Evolutionary conservation across 2,797 vertebrate genomes (phyloP), one percentile per base, ranked within the genome.

Genomic region (Clarias pachynema): DNA sequence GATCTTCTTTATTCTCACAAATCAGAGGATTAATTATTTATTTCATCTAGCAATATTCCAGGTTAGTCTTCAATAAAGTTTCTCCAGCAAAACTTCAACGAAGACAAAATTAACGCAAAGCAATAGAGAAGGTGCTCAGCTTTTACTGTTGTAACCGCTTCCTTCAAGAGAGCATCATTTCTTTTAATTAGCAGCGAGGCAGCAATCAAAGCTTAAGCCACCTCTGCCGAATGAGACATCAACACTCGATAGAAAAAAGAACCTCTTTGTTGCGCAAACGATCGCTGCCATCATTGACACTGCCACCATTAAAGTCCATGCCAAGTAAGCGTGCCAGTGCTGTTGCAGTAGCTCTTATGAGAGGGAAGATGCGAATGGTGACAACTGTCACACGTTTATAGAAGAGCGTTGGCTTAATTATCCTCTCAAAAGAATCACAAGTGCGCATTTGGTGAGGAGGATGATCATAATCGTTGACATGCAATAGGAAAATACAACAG

Each of bases 171-270:
- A 90, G 89, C 92, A 92, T 94, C 94, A 94, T 95, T 95, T 91
- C 92, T 94, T 93, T 95, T 95, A 95, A 94, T 95, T 93, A 94
- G 93, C 86, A 80, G 91, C 68, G 85, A 88, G 83, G 91, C 83
- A 73, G 89, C 93, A 93, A 95, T 95, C 95, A 95, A 95, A 95
- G 93, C 90, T 87, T 62, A 83, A 86, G 89, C 87, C 92, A 93
- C 93, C 92, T 93, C 89, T 89, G 89, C 91, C 60, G 85, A 92
- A 88, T 92, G 87, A 94, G 91, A 93, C 92, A 93, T 92, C 89
- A 84, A 91, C 91, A 91, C 77, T 26, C 66, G 63, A 89, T 22
- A 57, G 69, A 85, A 91, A 79, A 77, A 49, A 86, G 80, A 73
- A 22, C 1, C 24, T 73, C 83, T 85, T 86, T 88, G 86, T 89